Evolutionary conservation across 2,797 vertebrate genomes (phyloP).

Genomic region (Hydrocynus forskahlii): DNA sequence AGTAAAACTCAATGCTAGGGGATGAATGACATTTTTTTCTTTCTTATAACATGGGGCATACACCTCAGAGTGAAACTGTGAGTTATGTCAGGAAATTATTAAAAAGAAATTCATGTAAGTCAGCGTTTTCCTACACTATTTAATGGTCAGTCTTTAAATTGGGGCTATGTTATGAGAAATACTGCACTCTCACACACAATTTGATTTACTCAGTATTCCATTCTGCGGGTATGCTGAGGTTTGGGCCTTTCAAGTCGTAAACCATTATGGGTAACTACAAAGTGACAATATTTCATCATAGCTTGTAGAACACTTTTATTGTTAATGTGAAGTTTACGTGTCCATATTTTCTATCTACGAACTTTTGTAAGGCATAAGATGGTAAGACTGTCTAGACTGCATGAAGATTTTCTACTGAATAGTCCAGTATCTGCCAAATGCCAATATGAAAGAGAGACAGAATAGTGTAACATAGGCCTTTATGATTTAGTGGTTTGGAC

Average conservation of each 20-base stretch:
- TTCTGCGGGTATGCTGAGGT: not conserved
- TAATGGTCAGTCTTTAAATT: conserved; percentile 1
- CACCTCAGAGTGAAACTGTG: not conserved
- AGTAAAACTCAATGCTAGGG: not conserved
- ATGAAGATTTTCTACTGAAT: not conserved
- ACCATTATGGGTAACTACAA: not conserved
- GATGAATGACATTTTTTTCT: not conserved
- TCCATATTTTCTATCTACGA: not conserved
- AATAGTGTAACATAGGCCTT: not conserved
- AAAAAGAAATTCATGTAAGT: conserved; percentile 13
- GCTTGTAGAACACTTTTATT: not conserved
- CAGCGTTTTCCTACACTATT: not conserved
- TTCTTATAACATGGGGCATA: not conserved
- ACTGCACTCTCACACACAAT: not conserved
- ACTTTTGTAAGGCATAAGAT: not conserved
- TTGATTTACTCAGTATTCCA: not conserved
- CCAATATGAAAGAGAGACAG: not conserved
- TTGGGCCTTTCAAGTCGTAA: not conserved
- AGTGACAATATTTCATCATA: not conserved
- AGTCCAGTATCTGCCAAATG: not conserved
- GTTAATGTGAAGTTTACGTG: not conserved
- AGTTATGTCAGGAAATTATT: not conserved
- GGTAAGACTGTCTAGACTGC: not conserved
- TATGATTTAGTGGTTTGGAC: not conserved
- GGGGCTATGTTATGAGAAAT: not conserved